These are phyloP conservation scores for Megaceryle maxima DNA, from an alignment of 2,113 vertebrate species.

Conservation along the genomic window DNA sequence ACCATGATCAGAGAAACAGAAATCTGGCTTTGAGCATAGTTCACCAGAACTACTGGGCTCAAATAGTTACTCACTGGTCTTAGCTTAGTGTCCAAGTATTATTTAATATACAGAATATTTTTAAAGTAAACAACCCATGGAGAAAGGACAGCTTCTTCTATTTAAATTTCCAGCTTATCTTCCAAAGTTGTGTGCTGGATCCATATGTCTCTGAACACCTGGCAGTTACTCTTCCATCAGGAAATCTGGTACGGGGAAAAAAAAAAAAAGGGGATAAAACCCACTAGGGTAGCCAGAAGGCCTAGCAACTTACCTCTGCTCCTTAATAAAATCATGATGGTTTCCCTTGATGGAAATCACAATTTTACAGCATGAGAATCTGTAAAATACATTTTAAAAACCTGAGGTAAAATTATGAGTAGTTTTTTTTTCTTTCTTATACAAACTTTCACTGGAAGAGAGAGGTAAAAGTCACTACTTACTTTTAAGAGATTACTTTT, in stretches of 20 bases:
- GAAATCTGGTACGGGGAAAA: not conserved
- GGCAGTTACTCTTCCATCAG: not conserved
- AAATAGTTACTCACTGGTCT: not conserved
- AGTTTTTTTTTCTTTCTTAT: not conserved
- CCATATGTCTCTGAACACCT: not conserved
- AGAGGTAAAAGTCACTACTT: not conserved
- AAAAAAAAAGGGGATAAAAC: not conserved
- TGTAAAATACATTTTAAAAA: not conserved
- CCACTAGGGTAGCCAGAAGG: not conserved
- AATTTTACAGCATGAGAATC: not conserved
- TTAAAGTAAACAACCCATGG: not conserved
- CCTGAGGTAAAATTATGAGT: not conserved
- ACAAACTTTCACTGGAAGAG: not conserved
- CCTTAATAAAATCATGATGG: conserved; percentile 1
- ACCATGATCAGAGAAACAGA: not conserved
- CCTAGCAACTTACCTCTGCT: not conserved
- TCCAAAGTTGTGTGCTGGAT: not conserved
- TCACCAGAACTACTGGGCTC: not conserved
- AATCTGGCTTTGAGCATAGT: not conserved
- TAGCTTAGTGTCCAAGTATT: not conserved
- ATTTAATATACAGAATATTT: not conserved
- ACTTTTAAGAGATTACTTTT: not conserved
- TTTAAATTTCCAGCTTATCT: not conserved
- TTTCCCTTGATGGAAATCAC: not conserved
- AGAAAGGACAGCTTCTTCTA: not conserved